Evolutionary conservation across 2,888 invertebrate species (phyloP).

Genomic region (Lepidonotus clava): DNA sequence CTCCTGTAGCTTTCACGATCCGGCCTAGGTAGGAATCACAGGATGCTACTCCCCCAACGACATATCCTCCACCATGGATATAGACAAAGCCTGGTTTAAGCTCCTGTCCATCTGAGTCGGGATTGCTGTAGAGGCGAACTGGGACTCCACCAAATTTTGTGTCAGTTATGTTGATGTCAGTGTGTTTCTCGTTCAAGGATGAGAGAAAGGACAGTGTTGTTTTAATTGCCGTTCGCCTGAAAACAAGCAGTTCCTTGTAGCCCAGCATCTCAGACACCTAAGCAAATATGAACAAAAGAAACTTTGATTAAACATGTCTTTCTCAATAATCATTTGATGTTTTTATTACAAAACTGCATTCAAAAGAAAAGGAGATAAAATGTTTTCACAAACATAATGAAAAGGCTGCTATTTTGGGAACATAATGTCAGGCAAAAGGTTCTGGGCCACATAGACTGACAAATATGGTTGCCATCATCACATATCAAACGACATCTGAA

Average conservation of each 20-base stretch:
- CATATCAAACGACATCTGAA: too few species aligned
- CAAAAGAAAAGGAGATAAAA: too few species aligned
- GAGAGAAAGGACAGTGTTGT: neutral
- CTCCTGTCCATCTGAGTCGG: too few species aligned
- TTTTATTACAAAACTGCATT: too few species aligned
- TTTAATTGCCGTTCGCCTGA: neutral
- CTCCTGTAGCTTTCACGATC: neutral
- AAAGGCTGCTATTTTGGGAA: too few species aligned
- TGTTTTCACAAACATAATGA: too few species aligned
- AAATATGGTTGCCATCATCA: too few species aligned
- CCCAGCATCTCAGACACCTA: neutral
- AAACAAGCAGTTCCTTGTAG: neutral
- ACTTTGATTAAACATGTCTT: too few species aligned
- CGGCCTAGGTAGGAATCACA: neutral
- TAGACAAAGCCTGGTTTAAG: conserved; percentile 8
- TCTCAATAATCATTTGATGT: too few species aligned
- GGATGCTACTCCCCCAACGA: neutral
- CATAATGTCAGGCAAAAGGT: too few species aligned
- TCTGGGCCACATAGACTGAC: too few species aligned
- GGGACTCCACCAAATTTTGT: neutral
- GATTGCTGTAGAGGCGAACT: conserved; percentile 13
- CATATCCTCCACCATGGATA: conserved; percentile 39
- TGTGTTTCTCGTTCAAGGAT: neutral
- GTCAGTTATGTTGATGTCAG: neutral
- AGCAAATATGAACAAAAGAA: too few species aligned